phyloP scores from a whole-genome alignment of 2,888 invertebrate species.

The Andrena bucephala region DNA sequence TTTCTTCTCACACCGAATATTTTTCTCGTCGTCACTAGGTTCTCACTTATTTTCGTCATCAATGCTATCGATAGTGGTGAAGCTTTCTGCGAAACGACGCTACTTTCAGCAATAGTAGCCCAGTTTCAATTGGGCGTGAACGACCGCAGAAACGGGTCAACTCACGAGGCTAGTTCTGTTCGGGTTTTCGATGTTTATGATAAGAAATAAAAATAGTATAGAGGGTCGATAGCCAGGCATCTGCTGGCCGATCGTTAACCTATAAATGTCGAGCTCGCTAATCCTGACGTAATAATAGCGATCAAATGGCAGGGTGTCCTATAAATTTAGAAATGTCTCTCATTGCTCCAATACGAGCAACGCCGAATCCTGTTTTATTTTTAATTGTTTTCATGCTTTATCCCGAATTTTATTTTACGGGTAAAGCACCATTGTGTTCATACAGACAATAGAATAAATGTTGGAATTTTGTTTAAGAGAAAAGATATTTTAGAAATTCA shows the following conservation, averaged over 20 bases:
- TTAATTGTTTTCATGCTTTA: neutral
- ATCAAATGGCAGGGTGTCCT: slow-evolving; percentile 24
- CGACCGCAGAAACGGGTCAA: slow-evolving; percentile 34
- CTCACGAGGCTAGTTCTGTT: slow-evolving; percentile 20
- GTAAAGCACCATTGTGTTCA: neutral
- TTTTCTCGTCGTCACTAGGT: neutral
- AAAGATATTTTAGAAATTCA: no score
- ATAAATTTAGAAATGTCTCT: slow-evolving; percentile 38
- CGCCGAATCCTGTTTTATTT: neutral
- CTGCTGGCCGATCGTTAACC: slow-evolving; percentile 71
- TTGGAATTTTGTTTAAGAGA: no score
- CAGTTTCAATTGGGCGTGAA: slow-evolving; percentile 9
- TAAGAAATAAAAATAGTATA: slow-evolving; percentile 53
- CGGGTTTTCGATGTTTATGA: slow-evolving; percentile 50
- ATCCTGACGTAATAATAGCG: slow-evolving; percentile 36
- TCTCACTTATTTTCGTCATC: slow-evolving; percentile 23
- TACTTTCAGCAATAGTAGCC: slow-evolving; percentile 20
- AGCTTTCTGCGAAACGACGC: slow-evolving; percentile 31
- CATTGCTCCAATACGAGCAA: neutral
- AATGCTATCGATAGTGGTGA: neutral
- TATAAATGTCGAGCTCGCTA: slow-evolving; percentile 68
- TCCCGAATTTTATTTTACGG: neutral
- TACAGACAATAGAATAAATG: no score
- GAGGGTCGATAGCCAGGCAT: slow-evolving; percentile 45
- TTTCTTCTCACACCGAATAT: slow-evolving; percentile 15